Conservation (phyloP, 1,140 invertebrate genomes). For the Hycleus phaleratus region DNA sequence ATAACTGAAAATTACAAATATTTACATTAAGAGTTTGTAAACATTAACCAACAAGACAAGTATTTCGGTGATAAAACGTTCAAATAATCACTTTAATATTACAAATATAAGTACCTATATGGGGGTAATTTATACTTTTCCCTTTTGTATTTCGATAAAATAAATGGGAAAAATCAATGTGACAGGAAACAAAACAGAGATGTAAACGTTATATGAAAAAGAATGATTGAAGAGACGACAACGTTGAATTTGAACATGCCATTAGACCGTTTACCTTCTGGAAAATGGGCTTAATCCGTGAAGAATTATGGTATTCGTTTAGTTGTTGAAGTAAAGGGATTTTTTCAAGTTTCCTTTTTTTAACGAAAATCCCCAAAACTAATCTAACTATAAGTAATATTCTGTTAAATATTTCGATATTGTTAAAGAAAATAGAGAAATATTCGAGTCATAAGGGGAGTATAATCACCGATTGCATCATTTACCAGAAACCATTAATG, state of each 20-base stretch:
- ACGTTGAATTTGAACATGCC: conserved; percentile 9
- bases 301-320: conserved; percentile 11
- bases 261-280: conserved; percentile 14
- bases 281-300: conserved; percentile 8
- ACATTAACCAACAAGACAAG: conserved; percentile 5
- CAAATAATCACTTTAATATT: too few species aligned
- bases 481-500: conserved; percentile 10
- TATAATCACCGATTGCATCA: conserved; percentile 1
- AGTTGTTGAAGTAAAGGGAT: background rate
- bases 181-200: too few species aligned
- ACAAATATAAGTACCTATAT: too few species aligned
- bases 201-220: background rate
- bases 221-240: conserved; percentile 11
- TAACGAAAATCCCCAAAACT: too few species aligned
- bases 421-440: too few species aligned
- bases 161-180: too few species aligned
- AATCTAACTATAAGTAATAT: too few species aligned
- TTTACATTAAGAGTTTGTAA: conserved; percentile 4
- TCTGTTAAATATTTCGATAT: too few species aligned
- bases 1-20: conserved; percentile 8
- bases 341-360: too few species aligned
- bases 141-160: too few species aligned
- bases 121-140: too few species aligned
- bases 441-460: background rate
- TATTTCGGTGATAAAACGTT: conserved; percentile 2